phyloP scores from a whole-genome alignment of 2,888 invertebrate species.

The Crocallis elinguaria region DNA sequence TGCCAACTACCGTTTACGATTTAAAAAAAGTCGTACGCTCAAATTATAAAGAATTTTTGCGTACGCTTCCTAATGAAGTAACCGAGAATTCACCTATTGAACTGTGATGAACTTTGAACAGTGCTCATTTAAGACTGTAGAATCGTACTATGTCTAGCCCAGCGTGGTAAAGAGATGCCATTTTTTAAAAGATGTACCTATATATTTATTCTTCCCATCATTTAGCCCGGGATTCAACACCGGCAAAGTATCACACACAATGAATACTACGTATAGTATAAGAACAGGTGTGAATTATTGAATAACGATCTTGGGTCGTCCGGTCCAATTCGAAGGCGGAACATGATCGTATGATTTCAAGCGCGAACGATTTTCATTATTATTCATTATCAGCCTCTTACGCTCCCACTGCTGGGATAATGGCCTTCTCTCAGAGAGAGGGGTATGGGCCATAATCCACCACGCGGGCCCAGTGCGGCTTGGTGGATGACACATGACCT shows the following conservation, averaged over 20 bases:
- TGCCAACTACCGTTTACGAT: conserved; percentile 43
- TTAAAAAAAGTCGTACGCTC: conserved; percentile 31
- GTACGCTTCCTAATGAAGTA: conserved; percentile 23
- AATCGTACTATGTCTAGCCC: too few relatives aligned
- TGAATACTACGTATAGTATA: neutral
- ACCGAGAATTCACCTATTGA: neutral
- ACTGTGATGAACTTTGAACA: neutral
- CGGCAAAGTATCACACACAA: neutral
- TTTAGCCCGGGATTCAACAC: neutral
- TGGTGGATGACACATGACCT: too few relatives aligned
- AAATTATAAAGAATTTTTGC: conserved; percentile 25
- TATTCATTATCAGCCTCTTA: too few relatives aligned
- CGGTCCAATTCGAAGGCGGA: too few relatives aligned
- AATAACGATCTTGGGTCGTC: too few relatives aligned
- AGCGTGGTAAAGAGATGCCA: neutral
- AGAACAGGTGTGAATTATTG: too few relatives aligned
- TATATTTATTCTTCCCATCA: neutral
- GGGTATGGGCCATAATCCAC: too few relatives aligned
- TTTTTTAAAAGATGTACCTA: neutral
- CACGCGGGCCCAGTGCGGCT: too few relatives aligned
- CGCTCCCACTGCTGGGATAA: too few relatives aligned
- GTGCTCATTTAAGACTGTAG: neutral
- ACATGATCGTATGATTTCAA: too few relatives aligned
- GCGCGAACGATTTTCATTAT: too few relatives aligned
- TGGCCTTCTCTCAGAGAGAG: too few relatives aligned